Evolutionary conservation across 2,113 vertebrate genomes (phyloP).

Genomic region (Ciconia maguari): DNA sequence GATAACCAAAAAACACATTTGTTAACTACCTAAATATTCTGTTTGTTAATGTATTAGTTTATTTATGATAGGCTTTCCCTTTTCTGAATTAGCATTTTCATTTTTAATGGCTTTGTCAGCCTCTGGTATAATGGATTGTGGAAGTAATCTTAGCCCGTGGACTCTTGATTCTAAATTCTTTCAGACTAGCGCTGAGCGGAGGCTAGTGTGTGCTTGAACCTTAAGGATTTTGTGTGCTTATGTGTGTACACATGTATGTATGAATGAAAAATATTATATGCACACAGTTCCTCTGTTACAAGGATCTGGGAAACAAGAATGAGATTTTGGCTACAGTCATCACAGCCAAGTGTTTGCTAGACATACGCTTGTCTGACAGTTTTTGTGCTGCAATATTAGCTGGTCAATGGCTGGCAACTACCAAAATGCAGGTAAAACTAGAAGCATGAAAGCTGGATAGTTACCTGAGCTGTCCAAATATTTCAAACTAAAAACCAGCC

Average conservation of each 20-base stretch:
- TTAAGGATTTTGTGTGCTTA: neutral
- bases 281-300: neutral
- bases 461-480: neutral
- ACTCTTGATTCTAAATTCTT: neutral
- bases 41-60: neutral
- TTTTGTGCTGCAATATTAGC: neutral
- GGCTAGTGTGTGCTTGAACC: neutral
- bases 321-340: neutral
- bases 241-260: neutral
- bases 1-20: neutral
- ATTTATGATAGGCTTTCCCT: neutral
- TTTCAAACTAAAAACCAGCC: neutral
- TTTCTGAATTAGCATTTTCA: neutral
- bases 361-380: neutral
- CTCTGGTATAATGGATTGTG: neutral
- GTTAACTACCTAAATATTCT: neutral
- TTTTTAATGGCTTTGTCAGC: neutral
- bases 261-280: neutral
- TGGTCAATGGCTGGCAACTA: neutral
- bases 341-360: neutral
- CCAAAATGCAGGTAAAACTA: neutral
- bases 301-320: neutral
- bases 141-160: neutral
- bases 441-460: neutral
- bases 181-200: neutral